Conservation (phyloP, 2,888 invertebrate species). For the Orchesella flavescens region DNA sequence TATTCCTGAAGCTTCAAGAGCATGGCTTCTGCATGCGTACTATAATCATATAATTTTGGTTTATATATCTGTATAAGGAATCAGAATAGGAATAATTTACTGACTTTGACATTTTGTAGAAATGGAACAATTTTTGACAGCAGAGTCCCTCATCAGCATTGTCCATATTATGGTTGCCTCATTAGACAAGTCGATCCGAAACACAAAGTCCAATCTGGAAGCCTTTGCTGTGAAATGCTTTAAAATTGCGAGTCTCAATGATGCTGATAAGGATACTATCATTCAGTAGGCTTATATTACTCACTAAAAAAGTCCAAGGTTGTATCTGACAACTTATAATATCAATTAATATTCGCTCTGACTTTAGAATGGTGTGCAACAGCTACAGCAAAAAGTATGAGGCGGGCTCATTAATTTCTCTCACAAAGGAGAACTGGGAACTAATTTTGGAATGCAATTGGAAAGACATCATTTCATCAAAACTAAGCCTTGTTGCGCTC, state of each 20-base stretch:
- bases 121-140: constrained; percentile 46
- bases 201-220: background rate
- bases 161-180: constrained; percentile 30
- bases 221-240: constrained; percentile 2
- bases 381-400: constrained; percentile 15
- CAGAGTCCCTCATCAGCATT: constrained; percentile 26
- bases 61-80: too few relatives aligned
- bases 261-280: constrained; percentile 14
- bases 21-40: constrained; percentile 84
- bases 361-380: constrained; percentile 29
- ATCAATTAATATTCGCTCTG: too few relatives aligned
- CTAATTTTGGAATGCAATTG: constrained; percentile 33
- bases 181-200: background rate
- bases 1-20: constrained; percentile 84
- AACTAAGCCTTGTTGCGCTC: constrained; percentile 11
- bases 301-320: too few relatives aligned
- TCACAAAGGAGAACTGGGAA: constrained; percentile 9
- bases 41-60: constrained; percentile 73
- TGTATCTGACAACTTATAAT: too few relatives aligned
- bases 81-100: too few relatives aligned
- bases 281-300: constrained; percentile 26
- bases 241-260: background rate
- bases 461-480: constrained; percentile 10
- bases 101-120: constrained; percentile 22
- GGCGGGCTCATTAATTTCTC: background rate